Evolutionary conservation across 2,888 invertebrate species (phyloP).

Genomic region (Cephus pygmeus): DNA sequence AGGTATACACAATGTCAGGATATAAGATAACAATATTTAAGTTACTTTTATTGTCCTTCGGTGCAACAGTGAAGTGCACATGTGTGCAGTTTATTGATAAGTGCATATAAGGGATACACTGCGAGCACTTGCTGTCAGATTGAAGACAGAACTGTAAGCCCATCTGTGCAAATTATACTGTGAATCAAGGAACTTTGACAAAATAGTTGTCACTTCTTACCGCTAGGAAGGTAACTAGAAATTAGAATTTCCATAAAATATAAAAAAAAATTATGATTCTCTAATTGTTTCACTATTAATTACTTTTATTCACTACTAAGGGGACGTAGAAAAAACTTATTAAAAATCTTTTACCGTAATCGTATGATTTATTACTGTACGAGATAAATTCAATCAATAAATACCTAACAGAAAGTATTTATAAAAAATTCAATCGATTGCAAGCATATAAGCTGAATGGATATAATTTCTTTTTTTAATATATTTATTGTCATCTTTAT

Average conservation of each 20-base stretch:
- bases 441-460: too few relatives aligned
- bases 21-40: neutral
- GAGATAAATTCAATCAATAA: too few relatives aligned
- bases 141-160: neutral
- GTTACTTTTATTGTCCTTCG: neutral
- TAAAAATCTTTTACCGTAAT: neutral
- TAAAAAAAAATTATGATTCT: neutral
- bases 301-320: neutral
- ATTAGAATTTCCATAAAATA: neutral
- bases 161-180: neutral
- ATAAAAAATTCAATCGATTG: too few relatives aligned
- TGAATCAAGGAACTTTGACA: neutral
- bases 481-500: too few relatives aligned
- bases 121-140: neutral
- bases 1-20: neutral
- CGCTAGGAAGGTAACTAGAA: neutral
- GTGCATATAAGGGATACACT: neutral
- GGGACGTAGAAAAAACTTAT: neutral
- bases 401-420: too few relatives aligned
- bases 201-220: neutral
- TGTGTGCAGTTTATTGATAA: neutral
- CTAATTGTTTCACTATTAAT: neutral
- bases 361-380: neutral
- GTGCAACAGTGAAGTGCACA: neutral
- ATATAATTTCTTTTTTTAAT: too few relatives aligned